Evolutionary conservation across 2,888 invertebrate genomes (phyloP), one percentile per base, ranked within the genome.

Genomic region (Nycteola revayana): DNA sequence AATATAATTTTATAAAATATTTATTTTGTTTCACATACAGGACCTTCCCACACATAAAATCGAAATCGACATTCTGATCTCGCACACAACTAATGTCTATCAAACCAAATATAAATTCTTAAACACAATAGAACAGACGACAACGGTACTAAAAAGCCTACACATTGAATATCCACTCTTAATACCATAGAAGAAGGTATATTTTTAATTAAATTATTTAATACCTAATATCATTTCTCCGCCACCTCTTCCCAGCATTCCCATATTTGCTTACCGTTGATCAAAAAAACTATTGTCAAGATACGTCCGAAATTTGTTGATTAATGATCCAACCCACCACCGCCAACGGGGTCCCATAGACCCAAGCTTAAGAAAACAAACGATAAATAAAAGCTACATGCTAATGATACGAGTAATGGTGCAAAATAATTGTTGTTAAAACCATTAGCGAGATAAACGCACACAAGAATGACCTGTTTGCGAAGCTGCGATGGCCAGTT

Each of bases 351-450:
- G 74, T 72, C 74, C 53, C 30, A 56, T 46, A 60, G 74, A 66
- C 72, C 74, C 61, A 47, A 36, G 8, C 49, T 54, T 66, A 74
- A 81, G 81, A 76, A 83, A 83, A 84, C 78, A 81, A 80, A 79
- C 59, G 66, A 50, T 64, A 61, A 71, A 75, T 68, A 72, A 67
- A 74, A 74, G 66, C 62, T 71, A 62, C 66, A 72, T 61, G 64
- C 75, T 84, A 86, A 86, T 84, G 86, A 84, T 78, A 72, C 64
- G 42, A 57, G 66, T 79, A 84, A 86, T 85, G 79, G 79, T 61
- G 70, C 74, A 51, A 70, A 81, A 78, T 83, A 74, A 83, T 83
- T 80, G 82, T 78, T 66, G 49, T 56, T 46, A 36, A 57, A 68
- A 67, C 80, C 82, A 82, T 84, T 81, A 81, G 76, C 57, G 44